phyloP scores from a whole-genome alignment of 2,797 vertebrate species.

The Podarcis lilfordi region DNA sequence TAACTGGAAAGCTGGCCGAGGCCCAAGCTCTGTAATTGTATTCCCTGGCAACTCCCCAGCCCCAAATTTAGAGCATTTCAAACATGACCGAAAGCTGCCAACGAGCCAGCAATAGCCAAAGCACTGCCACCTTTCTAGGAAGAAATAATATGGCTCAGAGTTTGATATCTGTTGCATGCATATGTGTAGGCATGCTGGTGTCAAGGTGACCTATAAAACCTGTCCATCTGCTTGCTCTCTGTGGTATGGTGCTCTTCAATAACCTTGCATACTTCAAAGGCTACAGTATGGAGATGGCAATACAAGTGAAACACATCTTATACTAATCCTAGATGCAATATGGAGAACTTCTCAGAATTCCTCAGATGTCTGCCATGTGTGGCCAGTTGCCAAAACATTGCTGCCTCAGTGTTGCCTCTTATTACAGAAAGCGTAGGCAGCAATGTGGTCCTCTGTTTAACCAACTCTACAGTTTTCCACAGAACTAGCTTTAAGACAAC shows the following conservation, averaged over 20 bases:
- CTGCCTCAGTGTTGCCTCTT: not conserved
- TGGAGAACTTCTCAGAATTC: not conserved
- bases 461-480: not conserved
- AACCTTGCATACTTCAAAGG: slow-evolving; percentile 14
- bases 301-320: not conserved
- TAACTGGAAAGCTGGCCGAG: slow-evolving; percentile 30
- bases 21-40: slow-evolving; percentile 18
- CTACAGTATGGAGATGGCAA: not conserved
- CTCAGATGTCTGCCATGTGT: fast-evolving
- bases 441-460: not conserved
- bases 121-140: slow-evolving; percentile 15
- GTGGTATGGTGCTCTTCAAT: slow-evolving; percentile 18
- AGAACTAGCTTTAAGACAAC: not conserved
- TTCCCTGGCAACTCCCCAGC: slow-evolving; percentile 29
- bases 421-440: not conserved
- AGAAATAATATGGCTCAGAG: not conserved
- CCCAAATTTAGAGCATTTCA: slow-evolving; percentile 26
- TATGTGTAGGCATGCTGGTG: not conserved
- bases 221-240: not conserved
- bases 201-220: not conserved
- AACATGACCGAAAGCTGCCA: slow-evolving; percentile 3
- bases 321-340: not conserved
- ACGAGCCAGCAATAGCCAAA: not conserved
- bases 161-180: not conserved
- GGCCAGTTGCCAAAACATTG: not conserved